phyloP scores from a whole-genome alignment of 2,113 vertebrate species.

The Plotosus lineatus region DNA sequence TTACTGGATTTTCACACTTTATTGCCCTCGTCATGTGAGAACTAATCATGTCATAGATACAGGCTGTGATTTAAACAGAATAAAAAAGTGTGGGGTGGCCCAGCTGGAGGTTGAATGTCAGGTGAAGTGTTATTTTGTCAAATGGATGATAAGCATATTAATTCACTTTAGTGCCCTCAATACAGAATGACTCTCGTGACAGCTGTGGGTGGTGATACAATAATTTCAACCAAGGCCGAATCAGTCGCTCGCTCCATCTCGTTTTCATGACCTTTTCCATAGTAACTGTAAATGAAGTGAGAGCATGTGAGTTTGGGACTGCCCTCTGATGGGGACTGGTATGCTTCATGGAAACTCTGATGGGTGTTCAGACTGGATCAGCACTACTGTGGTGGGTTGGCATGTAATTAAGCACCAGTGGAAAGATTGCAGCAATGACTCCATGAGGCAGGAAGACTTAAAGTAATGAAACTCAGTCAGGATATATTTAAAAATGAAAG shows the following conservation, averaged over 20 bases:
- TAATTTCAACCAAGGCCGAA: constrained; percentile 47
- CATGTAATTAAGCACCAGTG: constrained; percentile 51
- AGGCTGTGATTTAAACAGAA: constrained; percentile 37
- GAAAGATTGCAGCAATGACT: constrained; percentile 53
- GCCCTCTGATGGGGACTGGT: neutral
- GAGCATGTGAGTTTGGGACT: neutral
- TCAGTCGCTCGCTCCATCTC: neutral
- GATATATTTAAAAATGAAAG: too few species aligned
- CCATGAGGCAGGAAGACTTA: constrained; percentile 45
- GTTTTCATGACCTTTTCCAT: constrained; percentile 20
- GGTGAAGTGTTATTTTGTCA: constrained; percentile 56
- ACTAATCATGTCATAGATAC: constrained; percentile 46
- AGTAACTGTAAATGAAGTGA: constrained; percentile 14
- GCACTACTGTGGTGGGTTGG: constrained; percentile 21
- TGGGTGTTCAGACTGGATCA: constrained; percentile 14
- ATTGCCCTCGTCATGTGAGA: constrained; percentile 41
- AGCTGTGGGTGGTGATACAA: constrained; percentile 46
- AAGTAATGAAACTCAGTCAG: too few species aligned
- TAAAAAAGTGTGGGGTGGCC: neutral
- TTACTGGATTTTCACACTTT: constrained; percentile 31
- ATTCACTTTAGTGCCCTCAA: constrained; percentile 52
- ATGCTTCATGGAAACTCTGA: neutral
- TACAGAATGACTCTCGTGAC: constrained; percentile 49
- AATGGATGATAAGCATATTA: constrained; percentile 51
- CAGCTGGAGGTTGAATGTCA: constrained; percentile 43